Base-by-base conservation (phyloP, 2,888 invertebrate genomes). In the Dichetophora obliterata region DNA sequence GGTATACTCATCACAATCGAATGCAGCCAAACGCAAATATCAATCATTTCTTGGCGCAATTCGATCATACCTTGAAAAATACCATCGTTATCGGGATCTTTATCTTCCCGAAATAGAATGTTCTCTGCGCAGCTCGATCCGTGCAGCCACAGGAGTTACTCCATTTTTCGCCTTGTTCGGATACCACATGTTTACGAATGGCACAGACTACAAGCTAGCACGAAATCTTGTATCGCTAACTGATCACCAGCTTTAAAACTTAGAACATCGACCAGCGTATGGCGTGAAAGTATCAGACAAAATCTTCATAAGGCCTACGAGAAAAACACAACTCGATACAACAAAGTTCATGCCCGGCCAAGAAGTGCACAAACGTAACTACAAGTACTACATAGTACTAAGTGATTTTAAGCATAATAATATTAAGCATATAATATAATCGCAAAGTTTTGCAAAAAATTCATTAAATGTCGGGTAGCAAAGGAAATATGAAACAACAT, bases 281-380 rank as follows among this genome's bases (percentile, higher is more conserved):
- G 16, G 19, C 31, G 31, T 31, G n/a, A 52, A 52, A 52, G 6
- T 4, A 19, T 5, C 1, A 52, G 6, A 52, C 16, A 52, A 52
- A 52, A 19, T 52, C 8, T 52, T 4, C 52, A 52, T 1, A 52
- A 4, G 1, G n/a, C 52, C 5, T 52, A 5, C 16, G 57, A 34
- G n/a, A 71, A n/a, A 19, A 54, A 37, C 34, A 19, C 54, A 9
- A 5, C 6, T 2, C 11, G 19, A 5, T 71, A 71, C 11, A 71
- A 71, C 5, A 52, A n/a, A 14, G 31, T 54, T 71, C 24, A 14
- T 1, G 14, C 57, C 71, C n/a, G 71, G 71, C 1, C 71, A 71
- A 9, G 71, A 71, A 37, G 37, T 71, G 0, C 57, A n/a, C 11
- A 71, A 24, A 14, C 11, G 57, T 4, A 57, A 71, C n/a, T 69